phyloP scores from a whole-genome alignment of 2,797 vertebrate species.

The Crenichthys baileyi region DNA sequence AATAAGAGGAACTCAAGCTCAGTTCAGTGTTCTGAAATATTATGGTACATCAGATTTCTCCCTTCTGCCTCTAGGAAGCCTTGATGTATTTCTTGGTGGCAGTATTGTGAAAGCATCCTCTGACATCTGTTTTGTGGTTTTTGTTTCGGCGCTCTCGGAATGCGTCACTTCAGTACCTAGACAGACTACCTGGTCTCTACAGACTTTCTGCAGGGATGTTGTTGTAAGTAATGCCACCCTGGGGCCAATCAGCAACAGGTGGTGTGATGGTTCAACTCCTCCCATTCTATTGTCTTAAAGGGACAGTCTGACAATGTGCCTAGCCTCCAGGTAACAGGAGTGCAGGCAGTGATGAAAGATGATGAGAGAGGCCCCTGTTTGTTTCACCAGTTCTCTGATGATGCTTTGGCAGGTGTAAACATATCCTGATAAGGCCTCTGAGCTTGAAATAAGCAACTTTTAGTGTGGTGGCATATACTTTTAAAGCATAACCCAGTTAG shows the following conservation, averaged over 20 bases:
- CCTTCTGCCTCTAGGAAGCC: not conserved
- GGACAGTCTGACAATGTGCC: conserved; percentile 51
- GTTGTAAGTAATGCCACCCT: conserved; percentile 60
- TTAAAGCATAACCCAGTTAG: not conserved
- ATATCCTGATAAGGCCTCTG: not conserved
- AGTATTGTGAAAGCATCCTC: conserved; percentile 27
- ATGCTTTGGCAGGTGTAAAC: not conserved
- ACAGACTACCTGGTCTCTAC: conserved; percentile 32
- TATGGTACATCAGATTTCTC: not conserved
- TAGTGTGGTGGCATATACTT: not conserved
- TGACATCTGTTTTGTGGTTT: conserved; percentile 2
- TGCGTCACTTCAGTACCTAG: conserved; percentile 3
- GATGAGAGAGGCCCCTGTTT: not conserved
- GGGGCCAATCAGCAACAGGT: conserved; percentile 77
- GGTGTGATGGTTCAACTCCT: conserved; percentile 82
- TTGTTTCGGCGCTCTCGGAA: conserved; percentile 6
- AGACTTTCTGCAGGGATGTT: conserved; percentile 53
- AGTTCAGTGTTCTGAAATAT: not conserved
- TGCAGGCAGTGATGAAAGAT: conserved; percentile 31
- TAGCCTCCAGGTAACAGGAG: conserved; percentile 33
- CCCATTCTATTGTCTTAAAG: conserved; percentile 81
- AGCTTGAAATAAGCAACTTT: conserved; percentile 12
- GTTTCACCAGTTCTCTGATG: conserved; percentile 13
- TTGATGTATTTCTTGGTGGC: not conserved
- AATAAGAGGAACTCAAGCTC: not conserved